Percentiles rank a stretch among this genome's conserved stretches.
Conservation (phyloP, 2,113 vertebrate genomes). For the Martes martes region DNA sequence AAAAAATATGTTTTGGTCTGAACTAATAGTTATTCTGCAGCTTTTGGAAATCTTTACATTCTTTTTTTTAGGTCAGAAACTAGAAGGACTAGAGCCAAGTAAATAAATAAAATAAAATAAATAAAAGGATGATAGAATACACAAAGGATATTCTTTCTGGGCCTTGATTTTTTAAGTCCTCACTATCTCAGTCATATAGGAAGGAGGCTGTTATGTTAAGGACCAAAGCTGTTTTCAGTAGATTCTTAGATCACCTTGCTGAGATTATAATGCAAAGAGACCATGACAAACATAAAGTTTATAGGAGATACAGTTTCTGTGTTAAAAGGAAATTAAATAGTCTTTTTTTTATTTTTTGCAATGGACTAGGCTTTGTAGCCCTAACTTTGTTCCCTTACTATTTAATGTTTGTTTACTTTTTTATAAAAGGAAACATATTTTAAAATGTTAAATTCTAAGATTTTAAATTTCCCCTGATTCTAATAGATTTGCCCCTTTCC, state of each 20-base stretch:
- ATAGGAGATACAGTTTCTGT: background rate
- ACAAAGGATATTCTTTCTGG: background rate
- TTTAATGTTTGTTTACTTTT: background rate
- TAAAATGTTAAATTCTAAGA: background rate
- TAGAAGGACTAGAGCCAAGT: background rate
- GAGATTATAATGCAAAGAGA: background rate
- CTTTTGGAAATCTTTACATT: background rate
- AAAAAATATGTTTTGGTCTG: background rate
- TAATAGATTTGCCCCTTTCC: background rate
- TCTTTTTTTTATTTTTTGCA: background rate
- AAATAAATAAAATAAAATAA: too few species aligned
- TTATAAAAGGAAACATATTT: background rate
- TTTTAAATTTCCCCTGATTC: background rate
- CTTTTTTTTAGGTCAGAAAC: background rate
- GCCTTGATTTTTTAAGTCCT: background rate
- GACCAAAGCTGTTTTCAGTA: background rate
- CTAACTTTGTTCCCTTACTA: background rate
- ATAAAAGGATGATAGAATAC: background rate
- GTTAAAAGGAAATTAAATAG: background rate
- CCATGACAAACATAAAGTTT: background rate
- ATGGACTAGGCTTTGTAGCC: background rate
- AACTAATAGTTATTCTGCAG: background rate
- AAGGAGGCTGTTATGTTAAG: background rate
- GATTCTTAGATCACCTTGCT: background rate
- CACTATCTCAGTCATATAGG: background rate